phyloP scores from a whole-genome alignment of 2,797 vertebrate species.

The Melanotaenia parkinsoni region DNA sequence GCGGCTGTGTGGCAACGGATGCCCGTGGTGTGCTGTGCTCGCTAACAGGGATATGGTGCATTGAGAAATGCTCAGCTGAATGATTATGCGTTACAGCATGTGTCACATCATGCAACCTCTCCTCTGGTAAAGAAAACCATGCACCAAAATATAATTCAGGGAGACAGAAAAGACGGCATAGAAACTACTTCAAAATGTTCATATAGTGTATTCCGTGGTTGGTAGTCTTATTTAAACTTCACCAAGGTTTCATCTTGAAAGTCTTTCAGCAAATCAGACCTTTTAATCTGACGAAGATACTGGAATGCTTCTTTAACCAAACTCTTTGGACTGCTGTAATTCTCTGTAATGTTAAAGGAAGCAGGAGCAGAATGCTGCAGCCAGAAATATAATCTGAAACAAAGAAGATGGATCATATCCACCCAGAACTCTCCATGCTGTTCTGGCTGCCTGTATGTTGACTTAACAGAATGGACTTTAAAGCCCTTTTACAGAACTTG shows the following conservation, averaged over 20 bases:
- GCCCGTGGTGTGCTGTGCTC: conserved; percentile 44
- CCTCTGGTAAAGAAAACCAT: conserved; percentile 1
- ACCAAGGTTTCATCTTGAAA: neutral
- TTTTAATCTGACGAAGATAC: neutral
- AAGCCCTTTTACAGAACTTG: neutral
- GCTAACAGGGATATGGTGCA: conserved; percentile 44
- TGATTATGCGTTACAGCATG: conserved; percentile 24
- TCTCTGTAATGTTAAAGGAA: neutral
- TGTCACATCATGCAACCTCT: conserved; percentile 21
- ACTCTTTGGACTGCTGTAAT: neutral
- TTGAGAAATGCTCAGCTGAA: conserved; percentile 28
- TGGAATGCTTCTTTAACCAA: neutral
- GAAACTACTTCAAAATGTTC: neutral
- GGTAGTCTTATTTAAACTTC: neutral
- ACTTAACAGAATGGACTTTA: neutral
- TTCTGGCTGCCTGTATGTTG: neutral
- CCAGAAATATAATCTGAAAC: neutral
- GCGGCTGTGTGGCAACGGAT: conserved; percentile 25
- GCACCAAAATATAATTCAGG: conserved; percentile 4
- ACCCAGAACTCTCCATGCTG: neutral
- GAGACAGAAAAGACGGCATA: neutral
- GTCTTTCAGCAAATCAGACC: neutral
- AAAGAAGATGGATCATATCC: neutral
- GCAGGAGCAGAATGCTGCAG: neutral
- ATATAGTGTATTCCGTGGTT: neutral